Base-by-base conservation (phyloP, 1,140 invertebrate species). In the Bombyx mandarina region DNA sequence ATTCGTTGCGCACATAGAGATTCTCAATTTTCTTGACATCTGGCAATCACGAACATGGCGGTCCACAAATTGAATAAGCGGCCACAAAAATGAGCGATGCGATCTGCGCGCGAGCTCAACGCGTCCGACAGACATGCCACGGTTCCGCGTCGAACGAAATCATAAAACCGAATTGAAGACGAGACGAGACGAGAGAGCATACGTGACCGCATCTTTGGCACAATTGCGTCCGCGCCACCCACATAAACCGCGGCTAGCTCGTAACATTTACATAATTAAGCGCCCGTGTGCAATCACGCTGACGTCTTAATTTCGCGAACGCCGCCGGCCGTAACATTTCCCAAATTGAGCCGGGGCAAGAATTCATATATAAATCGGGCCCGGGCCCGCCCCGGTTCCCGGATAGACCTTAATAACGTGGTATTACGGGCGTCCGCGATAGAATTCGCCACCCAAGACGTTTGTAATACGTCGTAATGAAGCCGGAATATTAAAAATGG, bases 211-310 rank as follows among this genome's bases (percentile, higher is more conserved):
- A 75, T 82, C 71, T 65, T 52, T 70, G 66, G 59, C 73, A 72
- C 61, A 63, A 66, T 66, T 63, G 58, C 58, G 69, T 35, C 26
- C 48, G 12, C 8, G 22, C 82, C 82, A 84, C 82, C 82, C 82
- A 82, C 75, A 62, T 58, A 62, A 63, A 61, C 77, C 63, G 60
- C 63, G 62, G 63, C 75, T 84, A 79, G 77, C 75, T 78, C 75
- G 73, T 77, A 81, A 81, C 80, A 85, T 85, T 85, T 85, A 86
- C 82, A 85, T 86, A 86, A 86, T 86, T 82, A 85, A 85, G 85
- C 83, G 77, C 82, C 80, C 77, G 70, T 54, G 64, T 63, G 83
- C 80, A 86, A 86, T 85, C 79, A 84, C 66, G 71, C 74, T 87
- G 84, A 87, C 84, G 80, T 87, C 84, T 87, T 84, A 87, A 87